A percentile compares a stretch with the other conserved stretches of the same genome.
Evolutionary conservation across 2,113 vertebrate species (phyloP).

Genomic region (Alaudala cheleensis): DNA sequence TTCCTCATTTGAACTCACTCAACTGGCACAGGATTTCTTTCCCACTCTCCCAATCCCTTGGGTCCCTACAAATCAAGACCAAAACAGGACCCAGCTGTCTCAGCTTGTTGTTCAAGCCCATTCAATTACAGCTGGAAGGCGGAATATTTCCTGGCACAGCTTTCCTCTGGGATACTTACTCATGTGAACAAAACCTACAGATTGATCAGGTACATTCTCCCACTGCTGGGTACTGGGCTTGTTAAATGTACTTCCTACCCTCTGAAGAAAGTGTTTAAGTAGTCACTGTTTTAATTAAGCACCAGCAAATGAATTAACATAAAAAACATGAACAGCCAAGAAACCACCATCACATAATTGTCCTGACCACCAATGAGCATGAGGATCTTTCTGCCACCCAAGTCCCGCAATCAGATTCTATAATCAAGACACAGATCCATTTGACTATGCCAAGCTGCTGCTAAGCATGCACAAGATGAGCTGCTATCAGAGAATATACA

Average conservation of each 20-base stretch:
- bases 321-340: neutral
- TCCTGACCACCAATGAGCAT: neutral
- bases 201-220: neutral
- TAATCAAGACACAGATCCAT: neutral
- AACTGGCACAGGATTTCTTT: conserved; percentile 31
- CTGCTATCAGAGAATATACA: neutral
- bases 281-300: neutral
- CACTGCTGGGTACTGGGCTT: neutral
- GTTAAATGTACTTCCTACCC: neutral
- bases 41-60: conserved; percentile 33
- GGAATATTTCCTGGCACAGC: conserved; percentile 10
- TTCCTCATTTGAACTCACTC: conserved; percentile 54
- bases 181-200: neutral
- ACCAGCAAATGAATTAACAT: neutral
- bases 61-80: conserved; percentile 42
- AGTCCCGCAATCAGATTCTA: neutral
- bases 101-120: conserved; percentile 27
- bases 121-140: conserved; percentile 41
- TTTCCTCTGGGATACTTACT: conserved; percentile 10
- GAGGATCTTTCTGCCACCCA: neutral
- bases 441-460: neutral
- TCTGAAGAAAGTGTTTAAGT: neutral
- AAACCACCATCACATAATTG: neutral
- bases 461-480: neutral
- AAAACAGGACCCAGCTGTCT: conserved; percentile 60